phyloP scores from a whole-genome alignment of 2,888 invertebrate species.

The Buathra laborator region DNA sequence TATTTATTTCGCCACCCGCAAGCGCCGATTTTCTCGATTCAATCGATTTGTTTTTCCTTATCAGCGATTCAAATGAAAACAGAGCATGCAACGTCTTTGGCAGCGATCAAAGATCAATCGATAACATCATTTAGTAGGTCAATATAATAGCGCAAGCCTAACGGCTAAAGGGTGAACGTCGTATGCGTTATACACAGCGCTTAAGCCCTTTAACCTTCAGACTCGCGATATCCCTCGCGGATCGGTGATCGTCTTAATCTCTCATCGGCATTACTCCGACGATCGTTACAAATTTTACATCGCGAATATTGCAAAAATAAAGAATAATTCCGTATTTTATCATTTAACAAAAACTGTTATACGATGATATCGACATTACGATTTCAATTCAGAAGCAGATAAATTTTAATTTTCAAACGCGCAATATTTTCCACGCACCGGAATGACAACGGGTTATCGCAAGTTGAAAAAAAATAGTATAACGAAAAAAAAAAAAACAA shows the following conservation, averaged over 20 bases:
- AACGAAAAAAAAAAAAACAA: background rate
- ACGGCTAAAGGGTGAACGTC: no score
- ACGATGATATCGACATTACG: no score
- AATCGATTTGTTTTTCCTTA: no score
- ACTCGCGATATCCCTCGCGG: background rate
- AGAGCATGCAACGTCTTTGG: background rate
- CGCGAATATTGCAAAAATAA: background rate
- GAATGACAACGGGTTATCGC: background rate
- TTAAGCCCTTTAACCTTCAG: no score
- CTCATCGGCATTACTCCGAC: background rate
- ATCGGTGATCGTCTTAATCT: background rate
- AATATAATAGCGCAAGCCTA: no score
- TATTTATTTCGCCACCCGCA: no score
- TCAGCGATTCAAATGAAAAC: background rate
- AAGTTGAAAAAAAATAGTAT: constrained; percentile 1
- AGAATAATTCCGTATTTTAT: background rate
- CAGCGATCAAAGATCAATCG: background rate
- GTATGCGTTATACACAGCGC: no score
- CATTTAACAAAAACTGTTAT: no score
- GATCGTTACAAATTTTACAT: background rate
- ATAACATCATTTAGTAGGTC: background rate
- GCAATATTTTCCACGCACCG: no score
- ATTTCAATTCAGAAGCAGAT: no score
- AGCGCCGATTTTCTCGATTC: no score
- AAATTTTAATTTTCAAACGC: no score